These are phyloP conservation scores for Drosophila incognita DNA, from an alignment of 2,888 invertebrate species.

Conservation along the genomic window DNA sequence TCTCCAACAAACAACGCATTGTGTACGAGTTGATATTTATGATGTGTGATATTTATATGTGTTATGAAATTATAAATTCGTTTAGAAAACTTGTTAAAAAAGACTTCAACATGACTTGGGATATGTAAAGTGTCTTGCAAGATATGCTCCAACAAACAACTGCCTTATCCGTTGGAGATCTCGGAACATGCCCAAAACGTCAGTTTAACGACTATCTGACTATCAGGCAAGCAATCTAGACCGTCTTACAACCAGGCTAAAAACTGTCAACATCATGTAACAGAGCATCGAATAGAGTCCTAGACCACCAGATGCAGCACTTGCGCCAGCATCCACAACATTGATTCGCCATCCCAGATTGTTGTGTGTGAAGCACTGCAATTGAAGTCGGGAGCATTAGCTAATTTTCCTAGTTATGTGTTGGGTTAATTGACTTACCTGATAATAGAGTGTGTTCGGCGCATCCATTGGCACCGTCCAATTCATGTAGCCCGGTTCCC, in stretches of 20 bases:
- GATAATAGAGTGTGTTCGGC: slow-evolving; percentile 94
- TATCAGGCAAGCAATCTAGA: slow-evolving; percentile 81
- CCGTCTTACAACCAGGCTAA: slow-evolving; percentile 81
- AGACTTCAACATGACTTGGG: slow-evolving; percentile 32
- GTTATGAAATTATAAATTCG: slow-evolving; percentile 67
- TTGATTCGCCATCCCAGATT: slow-evolving; percentile 97
- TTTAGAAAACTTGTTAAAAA: slow-evolving; percentile 35
- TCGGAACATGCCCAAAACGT: slow-evolving; percentile 10
- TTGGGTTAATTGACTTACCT: slow-evolving; percentile 87
- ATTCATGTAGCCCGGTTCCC: slow-evolving; percentile 90
- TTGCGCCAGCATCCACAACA: slow-evolving; percentile 86
- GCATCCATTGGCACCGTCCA: slow-evolving; percentile 95
- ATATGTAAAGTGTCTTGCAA: slow-evolving; percentile 51
- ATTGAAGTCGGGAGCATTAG: not conserved
- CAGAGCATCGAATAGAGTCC: slow-evolving; percentile 48
- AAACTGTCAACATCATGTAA: slow-evolving; percentile 69
- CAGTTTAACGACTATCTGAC: slow-evolving; percentile 48
- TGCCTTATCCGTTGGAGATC: slow-evolving; percentile 19
- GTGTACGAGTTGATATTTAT: not conserved
- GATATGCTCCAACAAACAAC: slow-evolving; percentile 43
- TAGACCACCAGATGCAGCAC: slow-evolving; percentile 29
- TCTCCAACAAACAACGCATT: slow-evolving; percentile 14
- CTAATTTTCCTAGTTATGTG: too few relatives aligned
- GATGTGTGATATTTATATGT: slow-evolving; percentile 2
- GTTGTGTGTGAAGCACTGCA: slow-evolving; percentile 96